phyloP scores from a whole-genome alignment of 1,140 invertebrate genomes.

The Cheumatopsyche charites region DNA sequence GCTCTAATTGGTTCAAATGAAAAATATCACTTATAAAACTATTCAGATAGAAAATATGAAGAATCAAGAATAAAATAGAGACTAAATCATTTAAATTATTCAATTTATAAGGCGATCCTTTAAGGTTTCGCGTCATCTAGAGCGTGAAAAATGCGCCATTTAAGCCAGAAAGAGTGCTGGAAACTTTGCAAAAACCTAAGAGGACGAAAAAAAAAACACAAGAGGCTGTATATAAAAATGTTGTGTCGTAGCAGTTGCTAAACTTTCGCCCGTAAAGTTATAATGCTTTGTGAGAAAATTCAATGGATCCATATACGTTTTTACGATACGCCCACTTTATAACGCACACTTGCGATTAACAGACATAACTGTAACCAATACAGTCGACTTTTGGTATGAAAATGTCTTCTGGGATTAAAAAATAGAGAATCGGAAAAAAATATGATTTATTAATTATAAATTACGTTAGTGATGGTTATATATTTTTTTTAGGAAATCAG shows the following conservation, averaged over 20 bases:
- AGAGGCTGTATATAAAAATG: background rate
- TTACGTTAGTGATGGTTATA: no score
- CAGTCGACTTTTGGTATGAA: no score
- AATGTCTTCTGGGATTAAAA: no score
- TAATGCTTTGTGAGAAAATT: conserved; percentile 33
- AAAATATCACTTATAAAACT: background rate
- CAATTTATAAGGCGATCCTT: conserved; percentile 30
- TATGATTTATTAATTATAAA: no score
- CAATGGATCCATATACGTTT: conserved; percentile 28
- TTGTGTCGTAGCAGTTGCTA: conserved; percentile 12
- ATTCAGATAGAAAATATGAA: background rate
- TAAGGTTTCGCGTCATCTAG: conserved; percentile 28
- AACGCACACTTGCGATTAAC: background rate
- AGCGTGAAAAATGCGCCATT: conserved; percentile 39
- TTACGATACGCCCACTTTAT: conserved; percentile 18
- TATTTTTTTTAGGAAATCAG: no score
- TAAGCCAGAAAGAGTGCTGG: conserved; percentile 7
- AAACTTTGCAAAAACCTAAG: conserved; percentile 2
- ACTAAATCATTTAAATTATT: conserved; percentile 36
- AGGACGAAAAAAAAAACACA: background rate
- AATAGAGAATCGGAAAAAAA: no score
- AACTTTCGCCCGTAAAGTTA: conserved; percentile 30
- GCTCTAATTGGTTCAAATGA: no score
- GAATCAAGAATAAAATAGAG: background rate
- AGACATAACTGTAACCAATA: background rate